phyloP scores from a whole-genome alignment of 53 echinoderm and acorn worm species.

The Stichopus horrens region DNA sequence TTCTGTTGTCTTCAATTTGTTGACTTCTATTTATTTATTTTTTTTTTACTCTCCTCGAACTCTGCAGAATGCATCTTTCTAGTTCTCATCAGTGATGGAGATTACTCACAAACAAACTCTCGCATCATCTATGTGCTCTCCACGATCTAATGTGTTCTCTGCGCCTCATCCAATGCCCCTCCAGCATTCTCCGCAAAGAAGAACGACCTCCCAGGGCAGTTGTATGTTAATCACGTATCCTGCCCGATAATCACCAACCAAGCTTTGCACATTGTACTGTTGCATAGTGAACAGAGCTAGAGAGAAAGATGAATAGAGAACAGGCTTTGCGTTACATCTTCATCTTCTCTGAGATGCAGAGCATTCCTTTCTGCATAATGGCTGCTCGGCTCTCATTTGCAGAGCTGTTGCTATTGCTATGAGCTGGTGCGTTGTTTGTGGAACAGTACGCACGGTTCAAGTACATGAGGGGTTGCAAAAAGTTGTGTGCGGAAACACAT shows the following conservation, averaged over 20 bases:
- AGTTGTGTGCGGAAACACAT: not conserved
- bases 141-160: not conserved
- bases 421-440: not conserved
- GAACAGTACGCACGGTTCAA: not conserved
- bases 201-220: slow-evolving; percentile 25
- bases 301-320: not conserved
- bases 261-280: slow-evolving; percentile 8
- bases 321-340: not conserved
- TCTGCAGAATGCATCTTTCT: not conserved
- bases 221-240: slow-evolving; percentile 44
- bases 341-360: not conserved
- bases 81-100: not conserved
- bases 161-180: slow-evolving; percentile 5
- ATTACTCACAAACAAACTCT: slow-evolving; percentile 19
- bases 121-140: not conserved
- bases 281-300: not conserved
- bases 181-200: not conserved
- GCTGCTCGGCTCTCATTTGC: not conserved
- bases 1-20: too few relatives aligned
- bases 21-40: too few relatives aligned
- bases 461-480: not conserved
- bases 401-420: not conserved
- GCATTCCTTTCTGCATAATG: not conserved
- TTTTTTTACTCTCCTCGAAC: too few relatives aligned
- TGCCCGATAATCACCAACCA: slow-evolving; percentile 10